These are phyloP conservation scores for Merodon equestris DNA, from an alignment of 2,888 invertebrate species.

Conservation along the genomic window DNA sequence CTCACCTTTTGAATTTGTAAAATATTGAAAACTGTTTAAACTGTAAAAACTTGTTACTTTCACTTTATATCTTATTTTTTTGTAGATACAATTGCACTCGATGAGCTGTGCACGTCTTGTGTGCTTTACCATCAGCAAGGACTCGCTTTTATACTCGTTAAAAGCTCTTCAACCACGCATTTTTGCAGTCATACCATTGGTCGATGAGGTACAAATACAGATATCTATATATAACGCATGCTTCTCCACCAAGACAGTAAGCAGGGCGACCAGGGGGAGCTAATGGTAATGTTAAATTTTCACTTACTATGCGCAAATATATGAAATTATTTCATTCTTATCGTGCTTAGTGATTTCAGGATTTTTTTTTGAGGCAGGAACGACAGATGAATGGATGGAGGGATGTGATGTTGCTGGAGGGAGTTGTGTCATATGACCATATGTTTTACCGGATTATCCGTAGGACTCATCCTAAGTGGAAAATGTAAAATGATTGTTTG, in stretches of 20 bases:
- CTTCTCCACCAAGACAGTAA: constrained; percentile 20
- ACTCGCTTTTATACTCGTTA: constrained; percentile 67
- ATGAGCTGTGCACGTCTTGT: constrained; percentile 67
- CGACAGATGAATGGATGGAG: constrained; percentile 4
- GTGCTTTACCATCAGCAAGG: constrained; percentile 54
- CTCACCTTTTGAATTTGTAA: constrained; percentile 23
- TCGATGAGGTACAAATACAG: constrained; percentile 40
- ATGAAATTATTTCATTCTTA: constrained; percentile 28
- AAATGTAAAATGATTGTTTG: constrained; percentile 28
- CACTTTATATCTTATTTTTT: constrained; percentile 1
- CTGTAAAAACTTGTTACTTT: constrained; percentile 23
- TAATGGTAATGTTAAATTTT: constrained; percentile 49
- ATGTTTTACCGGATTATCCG: constrained; percentile 50
- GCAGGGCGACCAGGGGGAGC: background rate
- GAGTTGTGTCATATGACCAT: constrained; percentile 52
- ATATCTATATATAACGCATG: constrained; percentile 59
- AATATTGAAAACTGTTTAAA: constrained; percentile 16
- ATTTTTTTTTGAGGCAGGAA: background rate
- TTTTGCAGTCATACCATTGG: constrained; percentile 52
- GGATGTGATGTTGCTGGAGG: constrained; percentile 24
- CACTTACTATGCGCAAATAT: constrained; percentile 61
- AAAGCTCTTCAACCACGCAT: constrained; percentile 60
- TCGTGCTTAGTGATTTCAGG: constrained; percentile 17
- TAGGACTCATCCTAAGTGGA: constrained; percentile 17
- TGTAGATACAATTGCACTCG: constrained; percentile 65